phyloP scores from a whole-genome alignment of 2,888 invertebrate species.

The Amblyjoppa fuscipennis region DNA sequence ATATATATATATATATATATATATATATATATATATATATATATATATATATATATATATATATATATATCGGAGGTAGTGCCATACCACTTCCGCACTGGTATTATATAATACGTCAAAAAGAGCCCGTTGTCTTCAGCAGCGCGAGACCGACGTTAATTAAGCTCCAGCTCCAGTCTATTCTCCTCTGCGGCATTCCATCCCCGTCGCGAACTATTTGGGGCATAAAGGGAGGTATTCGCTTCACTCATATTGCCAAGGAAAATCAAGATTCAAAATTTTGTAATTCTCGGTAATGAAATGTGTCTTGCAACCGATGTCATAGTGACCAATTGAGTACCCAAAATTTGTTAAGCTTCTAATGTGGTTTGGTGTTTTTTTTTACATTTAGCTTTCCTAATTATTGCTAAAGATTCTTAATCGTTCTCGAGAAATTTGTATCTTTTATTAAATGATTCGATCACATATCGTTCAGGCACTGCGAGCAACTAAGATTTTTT shows the following conservation, averaged over 20 bases:
- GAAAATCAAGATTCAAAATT: neutral
- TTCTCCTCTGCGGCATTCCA: neutral
- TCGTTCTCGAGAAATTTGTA: neutral
- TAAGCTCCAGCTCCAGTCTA: conserved; percentile 14
- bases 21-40: neutral
- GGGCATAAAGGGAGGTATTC: conserved; percentile 7
- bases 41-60: neutral
- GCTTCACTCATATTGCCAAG: neutral
- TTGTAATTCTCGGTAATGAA: neutral
- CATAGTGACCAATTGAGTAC: neutral
- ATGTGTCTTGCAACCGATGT: neutral
- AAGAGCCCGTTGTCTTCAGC: conserved; percentile 10
- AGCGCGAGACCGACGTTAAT: conserved; percentile 16
- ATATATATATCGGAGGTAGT: neutral
- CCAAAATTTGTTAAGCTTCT: neutral
- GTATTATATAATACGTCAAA: conserved; percentile 23
- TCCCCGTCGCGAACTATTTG: conserved; percentile 3
- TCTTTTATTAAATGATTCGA: neutral
- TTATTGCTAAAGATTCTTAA: neutral
- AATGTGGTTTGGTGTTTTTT: neutral
- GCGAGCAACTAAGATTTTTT: neutral
- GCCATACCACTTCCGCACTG: neutral
- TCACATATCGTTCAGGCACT: neutral
- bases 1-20: neutral
- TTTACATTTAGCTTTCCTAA: neutral